Evolutionary conservation across 2,888 invertebrate genomes (phyloP), one percentile per base, ranked within the genome.

Genomic region (Calliphora vomitoria): DNA sequence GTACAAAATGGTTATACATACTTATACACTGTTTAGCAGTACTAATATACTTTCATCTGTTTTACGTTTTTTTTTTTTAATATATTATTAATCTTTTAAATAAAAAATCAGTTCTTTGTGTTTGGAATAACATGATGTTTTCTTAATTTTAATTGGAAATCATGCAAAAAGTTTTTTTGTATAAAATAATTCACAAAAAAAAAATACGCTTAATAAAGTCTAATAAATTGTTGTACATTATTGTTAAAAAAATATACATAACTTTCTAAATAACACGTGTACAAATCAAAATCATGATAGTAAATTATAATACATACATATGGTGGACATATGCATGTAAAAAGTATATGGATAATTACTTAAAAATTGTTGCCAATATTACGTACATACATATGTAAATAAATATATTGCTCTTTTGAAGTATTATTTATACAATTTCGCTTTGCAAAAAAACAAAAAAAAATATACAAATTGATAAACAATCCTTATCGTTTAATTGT

Each of bases 391-490:
- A 53, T 58, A 50, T 55, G 64, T 81, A 74, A 62, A 72, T 72
- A 64, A 76, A 69, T 83, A 83, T 83, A 47, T 47, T 83, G 83
- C 76, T 83, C 20, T 64, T 78, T 62, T 60, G 11, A 15, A 47
- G 62, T 64, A 53, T 55, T 58, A 31, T 72, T 64, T 47, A 64
- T 71, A 82, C 31, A 74, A 50, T 41, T 69, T 38, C 20, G 44
- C 31, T 62, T 71, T 71, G 1, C 20, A 20, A 55, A 58, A 58
- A n/a, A n/a, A n/a, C n/a, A n/a, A n/a, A n/a, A n/a, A n/a, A 55
- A 74, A 74, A 66, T 74, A 31, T 80, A 68, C 79, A 72, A 72
- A 80, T 18, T 64, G 20, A 58, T 50, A 80, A 60, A 68, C 58
- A 79, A 79, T 68, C 18, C 71, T 66, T 41, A 75, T 35, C 25